Conservation (phyloP, 2,113 vertebrate species). For the Sceloporus tristichus region DNA sequence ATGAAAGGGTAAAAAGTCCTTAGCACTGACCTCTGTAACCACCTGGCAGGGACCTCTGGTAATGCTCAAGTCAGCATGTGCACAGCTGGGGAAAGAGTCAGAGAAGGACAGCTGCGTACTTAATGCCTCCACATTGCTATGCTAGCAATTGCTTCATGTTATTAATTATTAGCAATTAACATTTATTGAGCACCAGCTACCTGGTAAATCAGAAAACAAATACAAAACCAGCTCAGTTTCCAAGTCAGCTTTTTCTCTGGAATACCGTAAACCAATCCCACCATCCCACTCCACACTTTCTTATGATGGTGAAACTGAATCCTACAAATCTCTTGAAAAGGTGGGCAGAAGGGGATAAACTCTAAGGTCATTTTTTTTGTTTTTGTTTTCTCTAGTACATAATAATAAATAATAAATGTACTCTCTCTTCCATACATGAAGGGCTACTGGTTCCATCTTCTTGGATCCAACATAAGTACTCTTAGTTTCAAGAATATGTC, state of each 20-base stretch:
- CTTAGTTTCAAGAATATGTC: neutral
- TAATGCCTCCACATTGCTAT: neutral
- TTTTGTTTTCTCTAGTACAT: neutral
- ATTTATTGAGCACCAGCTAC: neutral
- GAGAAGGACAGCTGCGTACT: constrained; percentile 1
- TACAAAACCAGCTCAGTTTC: neutral
- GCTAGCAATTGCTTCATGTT: neutral
- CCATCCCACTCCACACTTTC: too few species aligned
- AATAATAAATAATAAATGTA: neutral
- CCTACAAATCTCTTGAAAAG: neutral
- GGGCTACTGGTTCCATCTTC: neutral
- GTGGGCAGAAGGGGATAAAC: neutral
- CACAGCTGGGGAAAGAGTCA: neutral
- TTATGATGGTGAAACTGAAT: neutral
- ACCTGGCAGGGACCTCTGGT: neutral
- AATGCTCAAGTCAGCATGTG: constrained; percentile 5
- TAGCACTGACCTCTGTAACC: neutral
- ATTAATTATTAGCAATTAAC: neutral
- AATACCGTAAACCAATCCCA: neutral
- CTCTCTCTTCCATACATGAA: neutral
- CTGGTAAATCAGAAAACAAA: neutral
- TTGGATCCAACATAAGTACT: constrained; percentile 12
- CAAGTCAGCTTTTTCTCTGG: neutral
- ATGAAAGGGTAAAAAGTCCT: neutral
- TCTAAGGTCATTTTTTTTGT: neutral